Conservation (phyloP, 1,140 invertebrate species). For the Episyrphus balteatus region DNA sequence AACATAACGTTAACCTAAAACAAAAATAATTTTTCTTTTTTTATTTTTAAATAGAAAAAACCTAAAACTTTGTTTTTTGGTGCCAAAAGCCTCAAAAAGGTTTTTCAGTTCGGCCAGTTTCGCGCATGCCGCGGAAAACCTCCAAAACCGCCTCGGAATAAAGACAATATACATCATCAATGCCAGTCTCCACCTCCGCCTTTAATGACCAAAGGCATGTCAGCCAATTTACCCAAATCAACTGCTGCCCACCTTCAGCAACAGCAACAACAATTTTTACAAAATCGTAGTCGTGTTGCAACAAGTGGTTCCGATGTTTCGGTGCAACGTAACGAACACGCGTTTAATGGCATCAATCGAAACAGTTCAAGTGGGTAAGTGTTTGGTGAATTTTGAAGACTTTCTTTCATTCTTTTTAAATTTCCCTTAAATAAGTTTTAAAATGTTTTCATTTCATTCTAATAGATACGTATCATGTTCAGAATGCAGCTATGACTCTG, state of each 20-base stretch:
- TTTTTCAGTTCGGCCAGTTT: constrained; percentile 33
- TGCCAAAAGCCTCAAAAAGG: constrained; percentile 43
- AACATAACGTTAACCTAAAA: neutral
- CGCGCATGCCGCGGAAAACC: constrained; percentile 26
- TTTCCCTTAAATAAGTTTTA: no score
- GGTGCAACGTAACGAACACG: constrained; percentile 26
- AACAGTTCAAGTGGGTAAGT: constrained; percentile 53
- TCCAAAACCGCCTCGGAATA: constrained; percentile 11
- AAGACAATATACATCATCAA: constrained; percentile 12
- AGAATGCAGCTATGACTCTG: constrained; percentile 72
- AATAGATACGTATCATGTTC: constrained; percentile 67
- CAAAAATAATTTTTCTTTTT: neutral
- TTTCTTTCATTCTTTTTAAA: no score
- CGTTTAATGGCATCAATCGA: constrained; percentile 44
- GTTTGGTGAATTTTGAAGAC: neutral
- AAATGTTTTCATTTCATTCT: neutral
- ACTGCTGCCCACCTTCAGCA: neutral
- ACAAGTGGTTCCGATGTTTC: constrained; percentile 36
- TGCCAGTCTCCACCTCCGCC: constrained; percentile 14
- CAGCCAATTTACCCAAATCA: constrained; percentile 5
- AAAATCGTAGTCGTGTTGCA: constrained; percentile 18
- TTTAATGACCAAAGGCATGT: constrained; percentile 9
- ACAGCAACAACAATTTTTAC: constrained; percentile 10
- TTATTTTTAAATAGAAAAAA: constrained; percentile 36
- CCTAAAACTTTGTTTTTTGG: constrained; percentile 41